Evolutionary conservation across 2,888 invertebrate species (phyloP).

Genomic region (Caenorhabditis sp.): DNA sequence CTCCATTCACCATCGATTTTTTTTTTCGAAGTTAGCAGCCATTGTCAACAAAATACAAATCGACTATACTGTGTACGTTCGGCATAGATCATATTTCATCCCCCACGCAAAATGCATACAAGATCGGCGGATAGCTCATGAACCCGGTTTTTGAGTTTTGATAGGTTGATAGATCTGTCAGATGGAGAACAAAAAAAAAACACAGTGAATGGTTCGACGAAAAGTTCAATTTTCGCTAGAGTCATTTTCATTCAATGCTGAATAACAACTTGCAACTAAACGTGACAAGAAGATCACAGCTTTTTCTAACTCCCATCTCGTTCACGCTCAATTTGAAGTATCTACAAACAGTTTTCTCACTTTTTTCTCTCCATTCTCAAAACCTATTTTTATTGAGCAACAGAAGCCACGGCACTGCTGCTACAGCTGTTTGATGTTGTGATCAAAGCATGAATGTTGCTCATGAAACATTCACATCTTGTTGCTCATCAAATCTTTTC

Average conservation of each 20-base stretch:
- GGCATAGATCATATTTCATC: constrained; percentile 46
- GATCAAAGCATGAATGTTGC: constrained; percentile 41
- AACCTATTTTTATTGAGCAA: background rate
- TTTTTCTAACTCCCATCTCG: background rate
- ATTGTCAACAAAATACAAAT: constrained; percentile 10
- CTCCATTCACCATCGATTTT: constrained; percentile 30
- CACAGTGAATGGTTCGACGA: background rate
- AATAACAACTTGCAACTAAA: constrained; percentile 6
- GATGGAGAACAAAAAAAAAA: background rate
- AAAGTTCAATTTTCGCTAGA: background rate
- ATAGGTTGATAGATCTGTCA: constrained; percentile 39
- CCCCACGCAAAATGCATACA: constrained; percentile 40
- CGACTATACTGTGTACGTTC: constrained; percentile 30
- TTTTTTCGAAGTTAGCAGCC: background rate
- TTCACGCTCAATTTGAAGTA: constrained; percentile 41
- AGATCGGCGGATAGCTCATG: constrained; percentile 8
- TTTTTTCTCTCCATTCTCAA: constrained; percentile 10
- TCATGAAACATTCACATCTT: constrained; percentile 56
- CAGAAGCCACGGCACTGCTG: background rate
- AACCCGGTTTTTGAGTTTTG: constrained; percentile 36
- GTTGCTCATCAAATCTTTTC: constrained; percentile 48
- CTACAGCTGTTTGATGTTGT: constrained; percentile 45
- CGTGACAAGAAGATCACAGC: constrained; percentile 24
- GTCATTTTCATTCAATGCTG: background rate
- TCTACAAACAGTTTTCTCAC: constrained; percentile 51